A percentile compares a stretch with the other conserved stretches of the same genome.
phyloP scores from a whole-genome alignment of 1,140 invertebrate species.

The Hormaphis cornu region DNA sequence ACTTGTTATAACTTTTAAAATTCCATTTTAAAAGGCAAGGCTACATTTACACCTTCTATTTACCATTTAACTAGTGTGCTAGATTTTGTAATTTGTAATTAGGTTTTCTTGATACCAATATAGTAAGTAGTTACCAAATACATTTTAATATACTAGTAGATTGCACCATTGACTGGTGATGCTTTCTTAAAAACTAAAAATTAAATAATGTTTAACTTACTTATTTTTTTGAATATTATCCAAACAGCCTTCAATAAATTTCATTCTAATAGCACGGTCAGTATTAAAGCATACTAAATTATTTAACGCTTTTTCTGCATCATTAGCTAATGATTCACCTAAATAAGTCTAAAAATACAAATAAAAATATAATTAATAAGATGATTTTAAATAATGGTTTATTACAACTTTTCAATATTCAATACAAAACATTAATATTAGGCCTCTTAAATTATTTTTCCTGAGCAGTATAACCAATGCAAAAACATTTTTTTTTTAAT shows the following conservation, averaged over 20 bases:
- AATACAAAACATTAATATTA: background rate
- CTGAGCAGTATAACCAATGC: too few relatives aligned
- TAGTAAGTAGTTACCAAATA: too few relatives aligned
- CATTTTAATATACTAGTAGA: too few relatives aligned
- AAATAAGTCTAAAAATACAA: constrained; percentile 55
- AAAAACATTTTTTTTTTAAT: too few relatives aligned
- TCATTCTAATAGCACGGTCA: constrained; percentile 76
- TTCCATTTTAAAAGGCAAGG: too few relatives aligned
- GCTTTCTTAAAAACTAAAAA: background rate
- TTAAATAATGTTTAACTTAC: constrained; percentile 13
- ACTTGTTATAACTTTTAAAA: too few relatives aligned
- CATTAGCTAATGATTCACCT: constrained; percentile 74
- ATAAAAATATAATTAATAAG: constrained; percentile 3
- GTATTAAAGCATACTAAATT: constrained; percentile 82
- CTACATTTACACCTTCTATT: too few relatives aligned
- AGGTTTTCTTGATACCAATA: too few relatives aligned
- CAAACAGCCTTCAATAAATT: constrained; percentile 89
- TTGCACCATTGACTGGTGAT: too few relatives aligned
- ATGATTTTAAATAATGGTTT: constrained; percentile 19
- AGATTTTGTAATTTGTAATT: too few relatives aligned
- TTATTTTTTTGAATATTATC: constrained; percentile 75
- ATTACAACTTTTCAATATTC: background rate
- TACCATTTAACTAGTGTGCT: too few relatives aligned
- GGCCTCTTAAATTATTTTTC: background rate
- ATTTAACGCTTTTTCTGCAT: constrained; percentile 83